Percentiles rank a stretch among this genome's conserved stretches.
phyloP scores from a whole-genome alignment of 2,888 invertebrate species.

The Euplagia quadripunctaria region DNA sequence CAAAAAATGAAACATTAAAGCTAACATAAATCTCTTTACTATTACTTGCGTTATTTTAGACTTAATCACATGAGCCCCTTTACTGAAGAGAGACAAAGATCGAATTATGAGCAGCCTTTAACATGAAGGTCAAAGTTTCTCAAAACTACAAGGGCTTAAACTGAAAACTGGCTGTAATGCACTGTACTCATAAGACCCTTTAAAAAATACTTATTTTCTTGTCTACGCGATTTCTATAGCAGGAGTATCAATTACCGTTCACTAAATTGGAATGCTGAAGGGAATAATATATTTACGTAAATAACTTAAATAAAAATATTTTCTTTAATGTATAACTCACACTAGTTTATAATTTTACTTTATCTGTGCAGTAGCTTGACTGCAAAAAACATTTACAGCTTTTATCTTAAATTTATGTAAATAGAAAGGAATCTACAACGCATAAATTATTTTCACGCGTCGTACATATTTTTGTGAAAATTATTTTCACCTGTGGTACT shows the following conservation, averaged over 20 bases:
- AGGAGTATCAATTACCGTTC: background rate
- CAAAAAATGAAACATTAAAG: no score
- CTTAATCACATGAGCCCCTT: background rate
- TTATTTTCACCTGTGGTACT: background rate
- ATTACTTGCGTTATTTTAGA: background rate
- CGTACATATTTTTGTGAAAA: background rate
- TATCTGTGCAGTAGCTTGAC: background rate
- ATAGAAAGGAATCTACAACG: background rate
- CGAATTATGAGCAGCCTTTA: background rate
- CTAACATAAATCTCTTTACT: no score
- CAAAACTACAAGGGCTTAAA: background rate
- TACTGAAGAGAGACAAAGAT: no score
- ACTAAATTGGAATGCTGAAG: background rate
- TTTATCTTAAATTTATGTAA: background rate
- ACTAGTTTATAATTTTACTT: background rate
- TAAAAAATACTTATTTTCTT: background rate
- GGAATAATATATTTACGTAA: no score
- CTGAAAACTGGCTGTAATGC: background rate
- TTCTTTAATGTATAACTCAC: background rate
- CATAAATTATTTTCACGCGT: background rate
- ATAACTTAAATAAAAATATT: no score
- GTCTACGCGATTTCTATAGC: background rate
- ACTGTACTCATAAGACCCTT: background rate
- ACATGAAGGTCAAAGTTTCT: background rate
- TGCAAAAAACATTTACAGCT: background rate